Evolutionary conservation across 2,888 invertebrate species (phyloP), one percentile per base, ranked within the genome.

Genomic region (Papilio demoleus): DNA sequence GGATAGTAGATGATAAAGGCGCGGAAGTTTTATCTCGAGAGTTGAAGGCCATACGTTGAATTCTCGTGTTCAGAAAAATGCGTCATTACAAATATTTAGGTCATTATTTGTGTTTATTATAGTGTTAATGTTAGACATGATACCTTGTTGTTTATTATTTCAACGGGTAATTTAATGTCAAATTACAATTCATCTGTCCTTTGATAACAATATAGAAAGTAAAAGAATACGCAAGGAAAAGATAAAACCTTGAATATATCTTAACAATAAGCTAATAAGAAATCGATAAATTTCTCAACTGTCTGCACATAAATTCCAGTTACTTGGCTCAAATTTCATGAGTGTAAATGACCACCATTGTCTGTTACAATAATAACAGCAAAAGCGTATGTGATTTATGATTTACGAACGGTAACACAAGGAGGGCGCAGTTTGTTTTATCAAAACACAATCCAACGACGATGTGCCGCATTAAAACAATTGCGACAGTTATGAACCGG

Each of bases 371-470:
- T 31, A 38, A 53, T 62, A 65, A 60, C 45, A 56, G 31, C n/a
- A 60, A 53, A 62, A 61, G 36, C 53, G 62, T 60, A 36, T 64
- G 73, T 70, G 72, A 70, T 56, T 62, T 31, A 65, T 66, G 61
- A 69, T 50, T 68, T 70, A 71, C 71, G 74, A 56, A 73, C 74
- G 72, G 75, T 69, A 73, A 74, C 67, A 67, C 70, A 70, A 74
- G 74, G 58, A 58, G 61, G 45, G 34, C 27, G 31, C 19, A 61
- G 61, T 31, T 61, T 53, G 31, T 40, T 73, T 87, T 88, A 81
- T 82, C 83, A 86, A 86, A 88, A 88, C 86, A 88, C 71, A 58
- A 63, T 58, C 75, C 75, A 79, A 72, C 75, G 70, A 72, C 77
- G 65, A 56, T 67, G 64, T 74, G 77, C 78, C 78, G 17, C 58